Evolutionary conservation across 2,888 invertebrate species (phyloP), one percentile per base, ranked within the genome.

Genomic region (Linnaemya tessellans): DNA sequence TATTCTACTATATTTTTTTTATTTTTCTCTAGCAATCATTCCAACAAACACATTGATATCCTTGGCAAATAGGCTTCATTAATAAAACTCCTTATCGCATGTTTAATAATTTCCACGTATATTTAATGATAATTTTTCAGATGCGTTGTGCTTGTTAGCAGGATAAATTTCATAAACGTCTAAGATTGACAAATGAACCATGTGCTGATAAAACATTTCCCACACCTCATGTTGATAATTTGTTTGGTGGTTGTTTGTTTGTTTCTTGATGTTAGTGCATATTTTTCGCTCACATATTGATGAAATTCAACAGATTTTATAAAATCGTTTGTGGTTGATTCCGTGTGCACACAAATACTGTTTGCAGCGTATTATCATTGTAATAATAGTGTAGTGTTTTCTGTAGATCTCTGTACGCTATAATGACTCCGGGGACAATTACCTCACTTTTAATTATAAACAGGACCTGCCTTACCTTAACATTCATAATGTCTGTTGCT

Each of bases 131-230:
- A 81, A 80, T 81, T 84, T 73, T 62, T 67, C 65, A 60, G 64
- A 74, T 51, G 65, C 65, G 75, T 80, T 65, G 73, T 43, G 68
- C 35, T 60, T 67, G 58, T 85, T 78, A 74, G 79, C 74, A 64
- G 82, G 38, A 73, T 67, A 70, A 71, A 71, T 70, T 70, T 56
- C 58, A 80, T 79, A 80, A 80, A 77, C 67, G 71, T 46, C 60
- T 54, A 9, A 38, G 38, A 70, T 70, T 79, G 81, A 82, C 81
- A 85, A 85, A 85, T 85, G 85, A 79, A 82, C 74, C 85, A 79
- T 78, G 78, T 85, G 85, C 79, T 58, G 18, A 38, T 35, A 11
- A 38, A 20, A 74, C 41, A 80, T 77, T 84, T 84, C 46, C 60
- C 80, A 38, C 60, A 73, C 60, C 65, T 22, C 43, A 43, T 38